phyloP scores from a whole-genome alignment of 2,888 invertebrate species.

The Polia nebulosa region DNA sequence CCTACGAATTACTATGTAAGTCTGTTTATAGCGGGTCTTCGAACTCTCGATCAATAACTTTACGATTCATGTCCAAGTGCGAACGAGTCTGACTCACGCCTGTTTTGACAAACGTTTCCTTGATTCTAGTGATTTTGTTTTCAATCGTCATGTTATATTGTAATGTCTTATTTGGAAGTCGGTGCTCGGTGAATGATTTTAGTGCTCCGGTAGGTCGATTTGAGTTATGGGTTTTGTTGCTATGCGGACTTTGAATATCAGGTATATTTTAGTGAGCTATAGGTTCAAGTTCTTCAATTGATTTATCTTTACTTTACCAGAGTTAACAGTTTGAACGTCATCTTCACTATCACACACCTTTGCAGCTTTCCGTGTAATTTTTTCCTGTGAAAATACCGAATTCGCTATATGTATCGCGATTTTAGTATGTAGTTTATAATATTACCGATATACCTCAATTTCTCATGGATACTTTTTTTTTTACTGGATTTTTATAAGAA shows the following conservation, averaged over 20 bases:
- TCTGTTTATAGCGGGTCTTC: constrained; percentile 59
- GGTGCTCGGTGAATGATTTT: constrained; percentile 22
- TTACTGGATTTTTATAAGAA: too few relatives aligned
- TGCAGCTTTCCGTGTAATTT: too few relatives aligned
- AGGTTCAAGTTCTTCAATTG: constrained; percentile 11
- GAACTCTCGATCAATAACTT: constrained; percentile 63
- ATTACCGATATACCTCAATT: too few relatives aligned
- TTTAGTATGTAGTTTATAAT: too few relatives aligned
- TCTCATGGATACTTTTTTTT: too few relatives aligned
- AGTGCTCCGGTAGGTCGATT: neutral
- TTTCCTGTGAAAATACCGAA: too few relatives aligned
- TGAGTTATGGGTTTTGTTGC: constrained; percentile 7
- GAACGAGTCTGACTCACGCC: constrained; percentile 57
- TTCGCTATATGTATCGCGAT: too few relatives aligned
- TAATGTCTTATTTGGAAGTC: constrained; percentile 44
- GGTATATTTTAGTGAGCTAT: neutral
- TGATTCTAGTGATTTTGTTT: constrained; percentile 47
- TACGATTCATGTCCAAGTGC: constrained; percentile 58
- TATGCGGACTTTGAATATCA: constrained; percentile 4
- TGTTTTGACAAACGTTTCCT: constrained; percentile 59
- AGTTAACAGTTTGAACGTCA: too few relatives aligned
- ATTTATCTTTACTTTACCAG: neutral
- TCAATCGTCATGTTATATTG: constrained; percentile 31
- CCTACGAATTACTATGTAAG: constrained; percentile 51
- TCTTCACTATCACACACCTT: too few relatives aligned